phyloP scores from a whole-genome alignment of 2,113 vertebrate species.

The Romanogobio albipinnatus region DNA sequence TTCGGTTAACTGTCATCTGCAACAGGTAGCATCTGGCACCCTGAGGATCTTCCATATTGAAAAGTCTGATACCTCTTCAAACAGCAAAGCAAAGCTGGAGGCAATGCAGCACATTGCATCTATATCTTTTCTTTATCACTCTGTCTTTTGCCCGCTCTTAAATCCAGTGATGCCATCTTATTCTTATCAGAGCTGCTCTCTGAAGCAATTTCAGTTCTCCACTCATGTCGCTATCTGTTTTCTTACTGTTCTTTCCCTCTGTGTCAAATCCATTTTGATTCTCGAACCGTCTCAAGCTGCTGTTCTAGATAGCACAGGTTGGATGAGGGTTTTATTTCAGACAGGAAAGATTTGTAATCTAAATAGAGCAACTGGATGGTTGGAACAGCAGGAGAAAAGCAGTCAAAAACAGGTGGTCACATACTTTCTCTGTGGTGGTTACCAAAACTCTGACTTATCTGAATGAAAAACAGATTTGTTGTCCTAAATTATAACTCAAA shows the following conservation, averaged over 20 bases:
- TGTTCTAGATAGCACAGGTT: constrained; percentile 21
- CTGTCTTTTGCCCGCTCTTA: not conserved
- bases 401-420: not conserved
- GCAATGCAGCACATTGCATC: not conserved
- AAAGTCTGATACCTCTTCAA: constrained; percentile 1
- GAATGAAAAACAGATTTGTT: constrained; percentile 36
- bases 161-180: constrained; percentile 44
- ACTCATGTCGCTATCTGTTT: constrained; percentile 52
- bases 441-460: not conserved
- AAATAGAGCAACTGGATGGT: not conserved
- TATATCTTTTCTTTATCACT: constrained; percentile 1
- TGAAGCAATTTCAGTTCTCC: constrained; percentile 52
- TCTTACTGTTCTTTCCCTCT: constrained; percentile 40
- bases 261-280: constrained; percentile 45
- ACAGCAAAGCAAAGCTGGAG: constrained; percentile 20
- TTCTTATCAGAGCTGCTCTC: constrained; percentile 59
- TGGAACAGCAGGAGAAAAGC: constrained; percentile 12
- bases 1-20: constrained; percentile 45
- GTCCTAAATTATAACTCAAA: constrained; percentile 5
- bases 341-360: constrained; percentile 34
- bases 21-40: constrained; percentile 55
- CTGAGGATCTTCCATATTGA: constrained; percentile 49
- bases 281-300: constrained; percentile 42
- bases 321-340: constrained; percentile 33
- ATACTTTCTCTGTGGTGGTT: constrained; percentile 1